Conservation (phyloP, 2,113 vertebrate genomes). For the Thomomys bottae region DNA sequence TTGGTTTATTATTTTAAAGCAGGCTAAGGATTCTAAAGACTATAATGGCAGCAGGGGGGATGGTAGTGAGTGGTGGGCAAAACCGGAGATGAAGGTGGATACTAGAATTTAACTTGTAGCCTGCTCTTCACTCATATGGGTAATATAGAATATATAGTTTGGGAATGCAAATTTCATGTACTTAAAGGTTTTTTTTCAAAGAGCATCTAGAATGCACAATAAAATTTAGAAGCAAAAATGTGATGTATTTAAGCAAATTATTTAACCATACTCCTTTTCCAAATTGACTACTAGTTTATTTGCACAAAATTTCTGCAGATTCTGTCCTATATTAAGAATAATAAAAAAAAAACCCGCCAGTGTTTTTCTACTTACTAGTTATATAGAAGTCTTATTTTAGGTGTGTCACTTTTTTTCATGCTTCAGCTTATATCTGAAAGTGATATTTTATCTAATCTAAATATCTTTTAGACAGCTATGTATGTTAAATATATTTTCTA, state of each 20-base stretch:
- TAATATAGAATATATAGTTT: background rate
- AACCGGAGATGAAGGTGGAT: background rate
- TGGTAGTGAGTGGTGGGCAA: background rate
- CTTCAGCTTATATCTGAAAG: slow-evolving; percentile 17
- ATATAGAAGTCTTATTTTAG: background rate
- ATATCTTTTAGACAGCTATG: slow-evolving; percentile 16
- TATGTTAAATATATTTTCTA: background rate
- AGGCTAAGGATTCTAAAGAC: background rate
- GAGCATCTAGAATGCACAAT: background rate
- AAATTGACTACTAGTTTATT: slow-evolving; percentile 21
- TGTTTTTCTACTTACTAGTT: background rate
- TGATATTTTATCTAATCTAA: slow-evolving; percentile 2
- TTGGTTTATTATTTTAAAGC: too few relatives aligned
- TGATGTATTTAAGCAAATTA: slow-evolving; percentile 2
- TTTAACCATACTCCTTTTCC: slow-evolving; percentile 21
- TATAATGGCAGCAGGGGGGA: background rate
- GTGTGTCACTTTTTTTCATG: background rate
- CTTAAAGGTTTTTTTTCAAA: background rate
- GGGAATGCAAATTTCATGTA: background rate
- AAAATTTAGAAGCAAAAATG: slow-evolving; percentile 34
- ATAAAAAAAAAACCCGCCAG: background rate
- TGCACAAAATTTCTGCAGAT: background rate
- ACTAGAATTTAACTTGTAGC: background rate
- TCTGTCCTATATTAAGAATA: slow-evolving; percentile 23
- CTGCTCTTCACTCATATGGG: background rate